Evolutionary conservation across 2,797 vertebrate genomes (phyloP).

Genomic region (Centroberyx gerrardi): DNA sequence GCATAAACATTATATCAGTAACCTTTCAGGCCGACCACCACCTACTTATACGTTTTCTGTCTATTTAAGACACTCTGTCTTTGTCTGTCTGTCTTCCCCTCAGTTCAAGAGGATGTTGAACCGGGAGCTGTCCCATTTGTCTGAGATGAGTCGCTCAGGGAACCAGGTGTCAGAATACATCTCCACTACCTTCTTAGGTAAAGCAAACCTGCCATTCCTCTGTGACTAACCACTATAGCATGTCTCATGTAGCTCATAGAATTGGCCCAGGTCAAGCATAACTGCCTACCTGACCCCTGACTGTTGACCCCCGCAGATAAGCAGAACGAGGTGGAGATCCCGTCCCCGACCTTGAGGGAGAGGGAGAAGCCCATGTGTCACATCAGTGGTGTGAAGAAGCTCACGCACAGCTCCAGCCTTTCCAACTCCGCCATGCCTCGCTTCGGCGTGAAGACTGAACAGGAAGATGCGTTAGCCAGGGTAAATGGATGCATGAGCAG

Average conservation of each 20-base stretch:
- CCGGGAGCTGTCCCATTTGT: slow-evolving; percentile 95
- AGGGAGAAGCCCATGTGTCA: slow-evolving; percentile 94
- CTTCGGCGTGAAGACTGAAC: slow-evolving; percentile 93
- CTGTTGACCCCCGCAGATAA: slow-evolving; percentile 87
- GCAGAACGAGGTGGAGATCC: slow-evolving; percentile 96
- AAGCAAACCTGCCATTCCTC: slow-evolving; percentile 58
- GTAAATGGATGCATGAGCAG: slow-evolving; percentile 73
- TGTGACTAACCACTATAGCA: background rate
- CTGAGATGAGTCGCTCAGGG: slow-evolving; percentile 97
- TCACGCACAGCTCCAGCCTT: slow-evolving; percentile 89
- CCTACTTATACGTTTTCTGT: background rate
- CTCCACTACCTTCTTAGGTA: slow-evolving; percentile 95
- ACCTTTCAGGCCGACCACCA: background rate
- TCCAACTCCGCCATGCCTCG: slow-evolving; percentile 88
- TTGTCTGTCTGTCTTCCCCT: slow-evolving; percentile 46
- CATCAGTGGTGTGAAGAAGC: slow-evolving; percentile 94
- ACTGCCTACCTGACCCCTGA: slow-evolving; percentile 37
- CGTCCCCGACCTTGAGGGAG: slow-evolving; percentile 91
- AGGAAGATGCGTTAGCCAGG: slow-evolving; percentile 91
- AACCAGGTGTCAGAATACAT: slow-evolving; percentile 98
- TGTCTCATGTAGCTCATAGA: background rate
- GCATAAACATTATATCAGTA: background rate
- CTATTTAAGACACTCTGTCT: slow-evolving; percentile 31
- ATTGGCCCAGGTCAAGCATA: slow-evolving; percentile 21
- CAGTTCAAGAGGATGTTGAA: slow-evolving; percentile 98